Evolutionary conservation across 2,113 vertebrate genomes (phyloP), one percentile per base, ranked within the genome.

Genomic region (Hippocampus zosterae): DNA sequence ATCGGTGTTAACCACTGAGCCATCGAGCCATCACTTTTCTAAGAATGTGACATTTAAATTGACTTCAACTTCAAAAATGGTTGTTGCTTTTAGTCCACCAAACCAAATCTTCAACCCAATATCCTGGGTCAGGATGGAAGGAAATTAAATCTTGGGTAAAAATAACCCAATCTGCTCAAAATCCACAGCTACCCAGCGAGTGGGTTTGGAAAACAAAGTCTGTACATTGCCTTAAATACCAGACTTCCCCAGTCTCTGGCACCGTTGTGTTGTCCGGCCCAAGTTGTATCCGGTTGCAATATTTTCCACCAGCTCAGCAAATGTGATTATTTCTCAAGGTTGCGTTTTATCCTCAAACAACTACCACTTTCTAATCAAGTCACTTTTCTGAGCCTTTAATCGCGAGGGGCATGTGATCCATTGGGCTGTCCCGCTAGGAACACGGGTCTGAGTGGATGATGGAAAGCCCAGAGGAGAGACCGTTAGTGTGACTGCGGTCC

Each of bases 401-500:
- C 76, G 66, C 67, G 62, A 69, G 78, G 76, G 71, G 71, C 74
- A 67, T 65, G 63, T 82, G 79, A 84, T 83, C 76, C 46, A 73
- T 53, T 23, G 68, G 33, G 70, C 72, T 70, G 78, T 68, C 27
- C 48, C 61, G 44, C 65, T 81, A 67, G 75, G 74, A 77, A 78
- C 78, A 19, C 63, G 68, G 72, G 74, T 81, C 77, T 83, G 73
- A 71, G 80, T 77, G 60, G 73, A 63, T 68, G 73, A 75, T 75
- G 71, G 68, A 84, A 84, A 81, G 72, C 86, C 84, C 81, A 77
- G 66, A 78, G 76, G 55, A 52, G 74, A 71, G 41, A 76, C 65
- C 68, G 21, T 42, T 80, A 23, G 27, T 76, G 75, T 66, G 65
- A 62, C 50, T 23, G 68, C 62, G 68, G 65, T 85, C 84, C 82